Conservation (phyloP, 2,113 vertebrate genomes). For the Halichoerus grypus region DNA sequence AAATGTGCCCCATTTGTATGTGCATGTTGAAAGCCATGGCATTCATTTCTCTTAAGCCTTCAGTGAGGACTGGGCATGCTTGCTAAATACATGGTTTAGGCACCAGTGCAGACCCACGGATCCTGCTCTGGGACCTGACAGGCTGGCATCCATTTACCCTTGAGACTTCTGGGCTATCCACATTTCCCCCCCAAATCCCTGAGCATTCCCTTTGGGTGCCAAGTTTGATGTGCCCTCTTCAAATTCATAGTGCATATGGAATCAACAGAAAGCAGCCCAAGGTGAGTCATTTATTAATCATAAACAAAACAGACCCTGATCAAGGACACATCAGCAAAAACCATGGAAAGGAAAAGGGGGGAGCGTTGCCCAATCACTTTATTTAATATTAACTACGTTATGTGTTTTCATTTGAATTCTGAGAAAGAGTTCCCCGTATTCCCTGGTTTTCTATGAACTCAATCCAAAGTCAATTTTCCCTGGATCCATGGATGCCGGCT, state of each 20-base stretch:
- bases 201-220: constrained; percentile 79
- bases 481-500: not conserved
- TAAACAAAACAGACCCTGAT: constrained; percentile 84
- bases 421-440: constrained; percentile 69
- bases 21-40: accelerated
- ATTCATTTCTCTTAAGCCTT: not conserved
- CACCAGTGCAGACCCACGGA: not conserved
- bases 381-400: constrained; percentile 89
- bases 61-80: not conserved
- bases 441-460: constrained; percentile 74
- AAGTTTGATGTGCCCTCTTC: constrained; percentile 81
- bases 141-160: too few relatives aligned
- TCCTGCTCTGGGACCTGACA: not conserved
- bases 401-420: constrained; percentile 83
- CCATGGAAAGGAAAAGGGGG: constrained; percentile 66
- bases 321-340: constrained; percentile 79
- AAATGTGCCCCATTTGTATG: accelerated
- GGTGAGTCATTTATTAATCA: constrained; percentile 91
- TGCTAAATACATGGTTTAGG: not conserved
- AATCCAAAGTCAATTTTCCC: constrained; percentile 85
- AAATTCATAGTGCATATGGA: constrained; percentile 91
- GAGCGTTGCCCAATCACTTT: constrained; percentile 86
- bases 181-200: constrained; percentile 11
- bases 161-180: not conserved
- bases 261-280: constrained; percentile 88